Evolutionary conservation across 2,797 vertebrate species (phyloP).

Genomic region (Cygnus olor): DNA sequence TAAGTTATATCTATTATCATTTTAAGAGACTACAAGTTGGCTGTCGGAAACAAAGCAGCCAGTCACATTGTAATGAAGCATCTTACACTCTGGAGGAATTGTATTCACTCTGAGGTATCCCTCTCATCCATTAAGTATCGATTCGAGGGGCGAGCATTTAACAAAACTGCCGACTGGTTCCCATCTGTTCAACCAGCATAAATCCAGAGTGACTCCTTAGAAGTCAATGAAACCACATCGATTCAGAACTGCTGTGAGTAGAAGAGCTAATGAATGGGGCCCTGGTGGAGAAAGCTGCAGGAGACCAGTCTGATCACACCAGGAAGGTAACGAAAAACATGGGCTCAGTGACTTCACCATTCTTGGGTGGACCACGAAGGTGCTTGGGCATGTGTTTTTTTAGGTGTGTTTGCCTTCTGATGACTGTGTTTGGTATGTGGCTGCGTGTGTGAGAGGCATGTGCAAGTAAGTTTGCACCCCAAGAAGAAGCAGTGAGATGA

Average conservation of each 20-base stretch:
- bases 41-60: background rate
- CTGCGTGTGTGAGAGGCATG: background rate
- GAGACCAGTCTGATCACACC: background rate
- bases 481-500: background rate
- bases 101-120: background rate
- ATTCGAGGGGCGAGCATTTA: background rate
- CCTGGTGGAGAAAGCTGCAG: background rate
- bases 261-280: background rate
- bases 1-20: background rate
- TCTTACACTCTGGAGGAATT: background rate
- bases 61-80: background rate
- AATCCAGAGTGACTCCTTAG: background rate
- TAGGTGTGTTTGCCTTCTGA: background rate
- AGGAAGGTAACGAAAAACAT: background rate
- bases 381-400: accelerated
- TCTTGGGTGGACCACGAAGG: background rate
- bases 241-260: background rate
- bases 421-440: background rate
- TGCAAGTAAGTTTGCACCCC: background rate
- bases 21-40: background rate
- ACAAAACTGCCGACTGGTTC: background rate
- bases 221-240: background rate
- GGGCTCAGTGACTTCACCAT: accelerated
- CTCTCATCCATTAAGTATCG: conserved; percentile 11
- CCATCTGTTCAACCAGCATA: accelerated